phyloP scores from a whole-genome alignment of 2,888 invertebrate genomes.

The Peribatodes rhomboidaria region DNA sequence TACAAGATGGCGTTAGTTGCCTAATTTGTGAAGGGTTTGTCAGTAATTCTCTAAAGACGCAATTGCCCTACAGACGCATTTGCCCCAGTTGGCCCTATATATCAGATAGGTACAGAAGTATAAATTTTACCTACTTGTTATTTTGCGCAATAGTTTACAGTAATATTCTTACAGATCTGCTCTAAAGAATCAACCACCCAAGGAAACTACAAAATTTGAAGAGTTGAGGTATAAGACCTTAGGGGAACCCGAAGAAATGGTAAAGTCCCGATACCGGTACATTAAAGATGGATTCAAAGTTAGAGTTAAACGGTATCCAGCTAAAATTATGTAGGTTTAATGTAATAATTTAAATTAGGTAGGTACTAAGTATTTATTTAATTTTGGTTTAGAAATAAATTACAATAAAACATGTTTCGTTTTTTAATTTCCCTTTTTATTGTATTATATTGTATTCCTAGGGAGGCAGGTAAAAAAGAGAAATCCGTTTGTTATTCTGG shows the following conservation, averaged over 20 bases:
- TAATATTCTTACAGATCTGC: slow-evolving; percentile 65
- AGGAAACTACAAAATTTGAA: slow-evolving; percentile 52
- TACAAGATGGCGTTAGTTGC: too few relatives aligned
- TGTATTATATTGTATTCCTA: not conserved
- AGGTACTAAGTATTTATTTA: too few relatives aligned
- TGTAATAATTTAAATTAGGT: not conserved
- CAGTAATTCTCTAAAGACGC: too few relatives aligned
- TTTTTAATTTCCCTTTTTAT: not conserved
- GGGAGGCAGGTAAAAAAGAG: too few relatives aligned
- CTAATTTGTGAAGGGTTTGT: too few relatives aligned
- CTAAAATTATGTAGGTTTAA: slow-evolving; percentile 47
- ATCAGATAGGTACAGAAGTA: too few relatives aligned
- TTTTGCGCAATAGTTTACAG: slow-evolving; percentile 7
- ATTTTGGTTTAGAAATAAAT: slow-evolving; percentile 8
- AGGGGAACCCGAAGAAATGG: slow-evolving; percentile 67
- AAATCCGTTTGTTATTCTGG: not conserved
- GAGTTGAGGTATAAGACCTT: slow-evolving; percentile 56
- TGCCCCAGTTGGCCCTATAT: too few relatives aligned
- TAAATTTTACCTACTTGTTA: not conserved
- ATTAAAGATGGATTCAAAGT: slow-evolving; percentile 67
- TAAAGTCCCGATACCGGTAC: slow-evolving; percentile 58
- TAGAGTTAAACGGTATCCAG: slow-evolving; percentile 68
- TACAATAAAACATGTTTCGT: not conserved
- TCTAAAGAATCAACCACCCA: slow-evolving; percentile 55
- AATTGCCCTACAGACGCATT: too few relatives aligned